Conservation (phyloP, 1,140 invertebrate genomes). For the Neodiprion fabricii region DNA sequence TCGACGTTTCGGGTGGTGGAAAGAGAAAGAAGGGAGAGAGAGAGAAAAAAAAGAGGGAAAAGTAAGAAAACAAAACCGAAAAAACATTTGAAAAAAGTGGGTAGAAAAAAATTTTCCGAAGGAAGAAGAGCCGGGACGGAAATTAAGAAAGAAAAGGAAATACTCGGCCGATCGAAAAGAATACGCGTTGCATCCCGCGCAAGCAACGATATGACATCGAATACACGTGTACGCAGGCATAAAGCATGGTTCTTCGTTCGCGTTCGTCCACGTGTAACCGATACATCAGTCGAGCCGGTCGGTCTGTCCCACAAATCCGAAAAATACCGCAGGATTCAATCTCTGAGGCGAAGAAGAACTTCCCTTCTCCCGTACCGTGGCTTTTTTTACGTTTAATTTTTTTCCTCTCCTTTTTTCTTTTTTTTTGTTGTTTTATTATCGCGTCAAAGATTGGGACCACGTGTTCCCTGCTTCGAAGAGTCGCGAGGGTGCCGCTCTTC, state of each 20-base stretch:
- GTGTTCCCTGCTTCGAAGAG: background rate
- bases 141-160: background rate
- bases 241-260: no score
- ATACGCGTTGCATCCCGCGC: background rate
- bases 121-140: background rate
- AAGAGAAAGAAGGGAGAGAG: background rate
- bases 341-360: background rate
- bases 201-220: no score
- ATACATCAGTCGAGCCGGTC: background rate
- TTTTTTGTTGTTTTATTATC: background rate
- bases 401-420: no score
- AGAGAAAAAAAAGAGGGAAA: background rate
- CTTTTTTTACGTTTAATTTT: no score
- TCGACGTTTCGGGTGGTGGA: slow-evolving; percentile 4
- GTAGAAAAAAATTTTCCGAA: background rate
- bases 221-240: no score
- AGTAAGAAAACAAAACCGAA: background rate
- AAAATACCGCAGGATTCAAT: slow-evolving; percentile 1
- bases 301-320: background rate
- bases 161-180: background rate
- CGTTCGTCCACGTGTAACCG: background rate
- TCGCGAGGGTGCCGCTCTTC: background rate
- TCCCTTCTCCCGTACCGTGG: background rate
- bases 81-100: background rate
- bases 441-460: background rate